Conservation (phyloP, 2,797 vertebrate species). For the Xyrichtys novacula region DNA sequence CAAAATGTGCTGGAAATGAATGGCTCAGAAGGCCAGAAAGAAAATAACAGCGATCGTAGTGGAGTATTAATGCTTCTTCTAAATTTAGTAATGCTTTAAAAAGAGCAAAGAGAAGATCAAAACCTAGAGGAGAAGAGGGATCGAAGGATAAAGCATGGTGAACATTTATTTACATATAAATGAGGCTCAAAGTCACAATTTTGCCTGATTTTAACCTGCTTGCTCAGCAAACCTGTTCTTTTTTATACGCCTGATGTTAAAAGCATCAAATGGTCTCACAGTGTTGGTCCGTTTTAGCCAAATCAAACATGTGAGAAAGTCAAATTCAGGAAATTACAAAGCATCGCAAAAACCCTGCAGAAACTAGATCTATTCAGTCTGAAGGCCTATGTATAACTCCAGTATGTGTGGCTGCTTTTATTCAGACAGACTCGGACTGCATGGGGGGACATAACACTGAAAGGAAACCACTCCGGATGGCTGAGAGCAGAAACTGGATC, state of each 20-base stretch:
- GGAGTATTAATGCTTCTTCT: neutral
- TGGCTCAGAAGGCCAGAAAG: slow-evolving; percentile 13
- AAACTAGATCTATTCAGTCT: slow-evolving; percentile 15
- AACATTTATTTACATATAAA: too few species aligned
- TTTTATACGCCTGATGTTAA: neutral
- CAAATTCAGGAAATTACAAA: neutral
- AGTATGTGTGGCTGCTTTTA: slow-evolving; percentile 38
- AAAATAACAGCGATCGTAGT: slow-evolving; percentile 3
- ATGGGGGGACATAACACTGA: slow-evolving; percentile 35
- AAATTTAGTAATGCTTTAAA: slow-evolving; percentile 14
- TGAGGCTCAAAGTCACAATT: too few species aligned
- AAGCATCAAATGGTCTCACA: neutral
- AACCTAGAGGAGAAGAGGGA: too few species aligned
- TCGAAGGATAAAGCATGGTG: too few species aligned
- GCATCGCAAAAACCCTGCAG: slow-evolving; percentile 4
- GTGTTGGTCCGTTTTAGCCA: neutral
- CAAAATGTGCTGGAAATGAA: slow-evolving; percentile 21
- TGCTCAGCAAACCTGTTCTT: neutral
- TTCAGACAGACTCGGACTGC: slow-evolving; percentile 58
- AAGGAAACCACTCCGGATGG: slow-evolving; percentile 70
- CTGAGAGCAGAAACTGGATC: slow-evolving; percentile 60
- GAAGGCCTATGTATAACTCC: slow-evolving; percentile 14
- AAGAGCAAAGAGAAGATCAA: neutral
- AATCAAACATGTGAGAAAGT: neutral
- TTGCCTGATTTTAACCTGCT: too few species aligned